These are phyloP conservation scores for Sclerurus mexicanus DNA, from an alignment of 2,113 vertebrate genomes.

Conservation along the genomic window DNA sequence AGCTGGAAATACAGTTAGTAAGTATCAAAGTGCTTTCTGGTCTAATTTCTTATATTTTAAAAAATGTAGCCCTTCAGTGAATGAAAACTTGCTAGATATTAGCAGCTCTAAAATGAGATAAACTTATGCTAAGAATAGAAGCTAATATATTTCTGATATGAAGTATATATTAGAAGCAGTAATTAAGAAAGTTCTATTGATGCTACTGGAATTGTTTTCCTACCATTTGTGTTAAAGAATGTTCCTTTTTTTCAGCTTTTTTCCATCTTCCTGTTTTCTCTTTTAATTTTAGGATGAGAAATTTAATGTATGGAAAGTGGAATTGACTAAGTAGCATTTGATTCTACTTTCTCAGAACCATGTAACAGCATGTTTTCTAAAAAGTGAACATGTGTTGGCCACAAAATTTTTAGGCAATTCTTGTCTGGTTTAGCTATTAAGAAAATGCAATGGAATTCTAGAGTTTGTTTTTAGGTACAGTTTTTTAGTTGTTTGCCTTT, in stretches of 20 bases:
- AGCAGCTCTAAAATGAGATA: neutral
- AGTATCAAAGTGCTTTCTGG: conserved; percentile 50
- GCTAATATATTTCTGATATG: neutral
- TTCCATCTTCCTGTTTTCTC: neutral
- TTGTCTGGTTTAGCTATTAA: neutral
- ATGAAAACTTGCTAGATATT: neutral
- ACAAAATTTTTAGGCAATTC: neutral
- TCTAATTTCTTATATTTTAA: neutral
- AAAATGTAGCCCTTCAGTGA: neutral
- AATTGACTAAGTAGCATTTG: neutral
- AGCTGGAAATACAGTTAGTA: conserved; percentile 89
- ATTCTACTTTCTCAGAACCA: neutral
- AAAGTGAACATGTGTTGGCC: neutral
- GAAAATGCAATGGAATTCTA: neutral
- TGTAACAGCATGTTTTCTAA: neutral
- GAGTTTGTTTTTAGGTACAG: neutral
- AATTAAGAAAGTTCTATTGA: neutral
- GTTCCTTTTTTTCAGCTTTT: neutral
- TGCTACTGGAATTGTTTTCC: neutral
- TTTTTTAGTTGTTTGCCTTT: neutral
- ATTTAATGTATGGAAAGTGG: neutral
- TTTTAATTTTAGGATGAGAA: neutral
- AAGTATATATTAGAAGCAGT: neutral
- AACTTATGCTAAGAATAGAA: neutral
- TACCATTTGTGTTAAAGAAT: neutral